phyloP scores from a whole-genome alignment of 1,140 invertebrate genomes.

The Drosophila pruinosa region DNA sequence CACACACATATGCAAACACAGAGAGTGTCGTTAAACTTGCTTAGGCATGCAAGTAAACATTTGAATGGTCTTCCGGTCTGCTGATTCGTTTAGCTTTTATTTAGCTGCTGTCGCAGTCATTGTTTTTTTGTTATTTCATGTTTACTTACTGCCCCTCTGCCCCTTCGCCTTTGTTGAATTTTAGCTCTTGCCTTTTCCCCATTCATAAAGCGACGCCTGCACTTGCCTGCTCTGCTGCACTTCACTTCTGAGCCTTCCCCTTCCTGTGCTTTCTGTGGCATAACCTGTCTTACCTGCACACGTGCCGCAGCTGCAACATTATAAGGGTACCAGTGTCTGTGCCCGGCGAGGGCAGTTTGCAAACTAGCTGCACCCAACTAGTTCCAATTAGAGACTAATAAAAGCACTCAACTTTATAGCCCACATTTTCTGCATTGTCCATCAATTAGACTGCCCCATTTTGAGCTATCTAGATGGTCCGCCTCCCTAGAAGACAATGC shows the following conservation, averaged over 20 bases:
- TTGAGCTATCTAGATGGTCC: neutral
- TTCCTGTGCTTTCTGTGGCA: neutral
- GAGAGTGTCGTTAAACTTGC: conserved; percentile 7
- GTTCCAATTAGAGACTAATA: neutral
- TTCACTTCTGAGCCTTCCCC: conserved; percentile 32
- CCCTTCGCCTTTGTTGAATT: neutral
- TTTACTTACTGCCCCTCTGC: conserved; percentile 1
- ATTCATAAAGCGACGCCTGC: conserved; percentile 45
- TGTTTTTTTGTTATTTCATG: conserved; percentile 8
- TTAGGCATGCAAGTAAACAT: conserved; percentile 49
- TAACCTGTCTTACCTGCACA: conserved; percentile 16
- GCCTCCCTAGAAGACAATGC: neutral
- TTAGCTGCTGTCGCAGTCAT: conserved; percentile 43
- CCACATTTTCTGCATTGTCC: too few relatives aligned
- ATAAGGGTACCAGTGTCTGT: neutral
- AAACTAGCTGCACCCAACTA: neutral
- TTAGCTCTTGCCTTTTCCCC: conserved; percentile 1
- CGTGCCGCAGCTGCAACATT: neutral
- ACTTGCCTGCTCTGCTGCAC: conserved; percentile 11
- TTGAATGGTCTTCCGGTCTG: conserved; percentile 72
- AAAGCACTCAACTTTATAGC: neutral
- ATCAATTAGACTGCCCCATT: neutral
- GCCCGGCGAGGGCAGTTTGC: conserved; percentile 8
- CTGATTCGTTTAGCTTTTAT: conserved; percentile 71
- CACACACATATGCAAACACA: conserved; percentile 12